Base-by-base conservation (phyloP, 2,797 vertebrate genomes). In the Poeciliopsis turneri region DNA sequence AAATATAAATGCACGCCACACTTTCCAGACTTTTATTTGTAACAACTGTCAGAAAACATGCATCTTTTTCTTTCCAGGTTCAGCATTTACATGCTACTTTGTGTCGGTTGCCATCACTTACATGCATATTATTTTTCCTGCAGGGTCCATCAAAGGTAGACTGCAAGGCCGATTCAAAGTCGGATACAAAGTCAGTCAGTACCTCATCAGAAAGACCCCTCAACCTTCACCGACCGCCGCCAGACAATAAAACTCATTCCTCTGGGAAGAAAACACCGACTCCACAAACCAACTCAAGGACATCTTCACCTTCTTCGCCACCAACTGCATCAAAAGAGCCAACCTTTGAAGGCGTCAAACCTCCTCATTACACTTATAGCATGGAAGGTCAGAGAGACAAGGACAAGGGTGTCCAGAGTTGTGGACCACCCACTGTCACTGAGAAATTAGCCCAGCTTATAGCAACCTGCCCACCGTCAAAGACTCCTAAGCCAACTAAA, bases 391-490 rank as follows among this genome's bases (percentile, higher is more conserved):
- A 93, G 78, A 92, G 92, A 90, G 96, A 96, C 61, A 95, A 97
- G 89, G 97, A 98, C 85, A 96, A 96, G 93, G 88, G 94, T 72
- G 93, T 93, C 87, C 94, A 96, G 74, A 97, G 95, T 0, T 97
- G 97, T 95, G 97, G 97, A 87, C 90, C 96, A n/a, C 95, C 97
- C 46, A 97, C 97, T 0, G 97, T 99, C 75, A 98, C 97, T 36
- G 98, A 99, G 86, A 99, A 99, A 90, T 92, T 99, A 88, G 97
- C 98, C 82, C 97, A 98, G 74, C 97, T 99, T 72, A 99, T 99
- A 88, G 97, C 97, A 53, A 99, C 97, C 77, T 99, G 98, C 89
- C 98, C 98, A 75, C 97, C 97, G 78, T 95, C 97, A 81, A 99
- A 99, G 96, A 97, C 96, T 94, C 96, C 97, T 90, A 99, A 98